Evolutionary conservation across 2,888 invertebrate genomes (phyloP), one percentile per base, ranked within the genome.

Genomic region (Melinopterus prodromus): DNA sequence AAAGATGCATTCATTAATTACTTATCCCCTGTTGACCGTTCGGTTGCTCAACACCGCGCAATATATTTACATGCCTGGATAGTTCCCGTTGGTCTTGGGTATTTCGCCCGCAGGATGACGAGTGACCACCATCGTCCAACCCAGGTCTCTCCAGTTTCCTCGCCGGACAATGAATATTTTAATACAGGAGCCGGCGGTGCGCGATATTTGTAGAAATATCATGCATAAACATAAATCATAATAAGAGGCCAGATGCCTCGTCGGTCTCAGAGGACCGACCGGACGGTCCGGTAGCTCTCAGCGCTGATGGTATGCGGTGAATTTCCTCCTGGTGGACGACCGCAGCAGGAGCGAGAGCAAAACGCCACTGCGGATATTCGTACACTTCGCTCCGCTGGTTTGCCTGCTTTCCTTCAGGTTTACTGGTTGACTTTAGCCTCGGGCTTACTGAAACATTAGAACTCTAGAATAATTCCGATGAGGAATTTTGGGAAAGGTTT

Each of bases 171-270:
- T 81, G 78, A 81, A 81, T 81, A 81, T 81, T 81, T 80, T 75
- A 81, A 74, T 76, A 78, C 78, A 74, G 74, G 81, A 79, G 76
- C 76, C 71, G 78, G 76, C 26, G 53, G 53, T 12, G 53, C 9
- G 77, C 72, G 79, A 79, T 80, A 81, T 81, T 81, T 80, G 80
- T 78, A 81, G 81, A 81, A 81, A 81, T 80, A 81, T 81, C 81
- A 81, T 80, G 77, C 81, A 81, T 79, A 80, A 81, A 80, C 81
- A 81, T 81, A 81, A 81, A 81, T 81, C 80, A 81, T 81, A 81
- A 81, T 80, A 80, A 81, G 80, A 78, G 53, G 53, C 77, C 76
- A 74, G 80, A 77, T 77, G 80, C 72, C 53, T 12, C 9, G 53
- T 79, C 72, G 70, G 78, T 69, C 78, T 79, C 80, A n/a, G 16